Conservation (phyloP, 1,140 invertebrate species). For the Drosophila sturtevanti region DNA sequence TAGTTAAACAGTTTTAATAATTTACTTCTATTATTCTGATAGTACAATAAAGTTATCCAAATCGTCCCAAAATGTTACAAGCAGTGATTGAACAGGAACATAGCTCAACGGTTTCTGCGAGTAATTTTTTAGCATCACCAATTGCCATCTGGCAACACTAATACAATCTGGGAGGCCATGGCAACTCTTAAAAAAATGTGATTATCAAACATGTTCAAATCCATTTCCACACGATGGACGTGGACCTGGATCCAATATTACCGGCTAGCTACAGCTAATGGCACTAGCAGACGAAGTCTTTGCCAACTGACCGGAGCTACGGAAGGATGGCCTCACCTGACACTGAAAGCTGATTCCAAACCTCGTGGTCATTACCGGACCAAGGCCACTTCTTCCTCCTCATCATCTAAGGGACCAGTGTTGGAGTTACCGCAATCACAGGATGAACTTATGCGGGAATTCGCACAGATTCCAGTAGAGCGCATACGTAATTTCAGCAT, state of each 20-base stretch:
- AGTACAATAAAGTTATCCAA: too few species aligned
- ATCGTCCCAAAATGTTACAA: too few species aligned
- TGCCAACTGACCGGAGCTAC: neutral
- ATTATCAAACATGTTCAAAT: constrained; percentile 9
- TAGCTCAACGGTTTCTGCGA: neutral
- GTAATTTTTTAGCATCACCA: neutral
- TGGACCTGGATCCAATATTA: neutral
- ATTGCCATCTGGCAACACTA: neutral
- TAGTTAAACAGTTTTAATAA: too few species aligned
- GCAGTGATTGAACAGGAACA: too few species aligned
- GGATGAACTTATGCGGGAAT: constrained; percentile 43
- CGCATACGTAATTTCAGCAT: constrained; percentile 97
- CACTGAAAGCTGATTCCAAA: neutral
- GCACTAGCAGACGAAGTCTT: neutral
- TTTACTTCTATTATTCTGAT: too few species aligned
- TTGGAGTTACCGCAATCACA: constrained; percentile 16
- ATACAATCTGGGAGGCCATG: neutral
- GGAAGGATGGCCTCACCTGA: neutral
- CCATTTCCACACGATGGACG: neutral
- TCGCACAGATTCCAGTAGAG: constrained; percentile 84
- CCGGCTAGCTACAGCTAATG: neutral
- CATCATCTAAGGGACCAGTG: neutral
- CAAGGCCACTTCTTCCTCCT: neutral
- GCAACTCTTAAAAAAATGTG: constrained; percentile 4
- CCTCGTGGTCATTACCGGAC: constrained; percentile 1